A percentile compares a stretch with the other conserved stretches of the same genome.
Evolutionary conservation across 2,113 vertebrate species (phyloP).

Genomic region (Otis tarda): DNA sequence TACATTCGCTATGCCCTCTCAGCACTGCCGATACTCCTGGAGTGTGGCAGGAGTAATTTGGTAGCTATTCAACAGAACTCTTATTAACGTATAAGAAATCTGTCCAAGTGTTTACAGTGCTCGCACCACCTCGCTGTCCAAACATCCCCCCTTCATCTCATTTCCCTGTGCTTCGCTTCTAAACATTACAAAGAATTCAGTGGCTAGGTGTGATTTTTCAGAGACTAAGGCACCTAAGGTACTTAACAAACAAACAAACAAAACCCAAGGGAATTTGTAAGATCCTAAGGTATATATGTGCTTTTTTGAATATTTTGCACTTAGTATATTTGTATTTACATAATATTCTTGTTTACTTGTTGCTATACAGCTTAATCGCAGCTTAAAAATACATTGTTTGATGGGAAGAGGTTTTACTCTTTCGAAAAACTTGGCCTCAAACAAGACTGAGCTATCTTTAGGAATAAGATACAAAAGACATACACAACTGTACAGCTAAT

Average conservation of each 20-base stretch:
- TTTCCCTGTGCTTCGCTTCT: neutral
- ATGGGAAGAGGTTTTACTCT: neutral
- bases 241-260: neutral
- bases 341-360: neutral
- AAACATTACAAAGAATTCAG: neutral
- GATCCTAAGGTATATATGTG: neutral
- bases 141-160: neutral
- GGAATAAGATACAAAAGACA: neutral
- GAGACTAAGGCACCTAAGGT: neutral
- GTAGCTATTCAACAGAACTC: neutral
- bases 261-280: neutral
- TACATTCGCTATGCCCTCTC: rapidly evolving
- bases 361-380: neutral
- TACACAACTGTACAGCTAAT: neutral
- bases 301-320: neutral
- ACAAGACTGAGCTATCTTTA: neutral
- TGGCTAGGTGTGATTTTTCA: neutral
- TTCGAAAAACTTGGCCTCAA: neutral
- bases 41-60: neutral
- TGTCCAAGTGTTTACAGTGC: neutral
- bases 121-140: rapidly evolving
- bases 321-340: neutral
- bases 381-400: neutral
- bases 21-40: neutral
- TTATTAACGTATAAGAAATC: neutral